phyloP scores from a whole-genome alignment of 2,888 invertebrate genomes.

The Agapostemon virescens region DNA sequence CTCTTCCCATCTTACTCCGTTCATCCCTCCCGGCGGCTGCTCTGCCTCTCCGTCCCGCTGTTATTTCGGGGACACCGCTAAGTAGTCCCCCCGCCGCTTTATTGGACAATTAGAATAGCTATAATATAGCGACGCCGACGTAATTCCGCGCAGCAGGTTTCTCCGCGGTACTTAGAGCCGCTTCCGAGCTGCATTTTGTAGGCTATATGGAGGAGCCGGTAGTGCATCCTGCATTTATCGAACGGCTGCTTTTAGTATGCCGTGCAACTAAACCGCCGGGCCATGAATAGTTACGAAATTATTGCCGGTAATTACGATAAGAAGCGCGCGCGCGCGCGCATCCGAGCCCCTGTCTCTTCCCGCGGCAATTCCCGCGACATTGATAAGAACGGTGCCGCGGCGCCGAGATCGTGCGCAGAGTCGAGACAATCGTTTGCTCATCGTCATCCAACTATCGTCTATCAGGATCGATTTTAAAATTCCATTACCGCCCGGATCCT shows the following conservation, averaged over 20 bases:
- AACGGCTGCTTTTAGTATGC: conserved; percentile 65
- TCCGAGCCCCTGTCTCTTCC: conserved; percentile 54
- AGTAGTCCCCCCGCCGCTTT: conserved; percentile 38
- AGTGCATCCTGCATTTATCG: conserved; percentile 61
- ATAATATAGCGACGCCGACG: conserved; percentile 45
- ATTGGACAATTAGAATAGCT: conserved; percentile 62
- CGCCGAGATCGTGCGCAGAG: background rate
- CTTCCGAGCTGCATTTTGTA: conserved; percentile 62
- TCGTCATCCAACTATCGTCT: background rate
- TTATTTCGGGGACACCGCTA: conserved; percentile 25
- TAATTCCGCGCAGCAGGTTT: conserved; percentile 58
- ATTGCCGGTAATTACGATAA: conserved; percentile 58
- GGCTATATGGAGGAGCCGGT: conserved; percentile 52
- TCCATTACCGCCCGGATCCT: background rate
- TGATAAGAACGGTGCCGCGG: conserved; percentile 26
- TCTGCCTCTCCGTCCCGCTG: background rate
- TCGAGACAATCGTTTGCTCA: background rate
- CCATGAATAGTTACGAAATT: conserved; percentile 57
- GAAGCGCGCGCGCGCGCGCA: conserved; percentile 46
- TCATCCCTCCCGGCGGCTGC: background rate
- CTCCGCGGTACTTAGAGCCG: conserved; percentile 53
- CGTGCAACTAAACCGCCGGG: conserved; percentile 46
- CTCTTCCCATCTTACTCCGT: background rate
- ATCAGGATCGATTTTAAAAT: background rate
- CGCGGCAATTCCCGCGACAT: conserved; percentile 42